Conservation (phyloP, 2,113 vertebrate species). For the Protobothrops mucrosquamatus region DNA sequence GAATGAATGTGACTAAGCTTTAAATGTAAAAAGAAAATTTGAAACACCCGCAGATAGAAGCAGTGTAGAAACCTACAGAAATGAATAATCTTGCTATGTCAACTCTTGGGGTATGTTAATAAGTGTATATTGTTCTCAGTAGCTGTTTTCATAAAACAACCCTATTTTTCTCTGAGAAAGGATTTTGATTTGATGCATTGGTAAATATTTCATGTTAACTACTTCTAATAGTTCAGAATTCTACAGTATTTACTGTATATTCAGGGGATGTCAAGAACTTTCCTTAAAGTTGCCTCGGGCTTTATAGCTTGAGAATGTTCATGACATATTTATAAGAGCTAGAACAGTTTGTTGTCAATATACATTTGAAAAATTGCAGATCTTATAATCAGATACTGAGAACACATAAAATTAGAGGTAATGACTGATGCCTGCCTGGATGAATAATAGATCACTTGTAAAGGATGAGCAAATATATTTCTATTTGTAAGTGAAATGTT, state of each 20-base stretch:
- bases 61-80: slow-evolving; percentile 4
- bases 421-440: background rate
- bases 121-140: slow-evolving; percentile 15
- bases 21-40: slow-evolving; percentile 34
- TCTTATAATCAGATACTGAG: background rate
- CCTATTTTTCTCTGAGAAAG: background rate
- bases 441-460: background rate
- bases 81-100: background rate
- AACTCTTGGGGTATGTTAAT: slow-evolving; percentile 15
- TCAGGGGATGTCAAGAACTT: background rate
- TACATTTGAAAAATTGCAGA: background rate
- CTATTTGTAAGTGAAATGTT: background rate
- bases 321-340: background rate
- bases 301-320: background rate
- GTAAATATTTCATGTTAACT: slow-evolving; percentile 10
- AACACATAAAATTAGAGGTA: background rate
- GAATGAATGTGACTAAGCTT: slow-evolving; percentile 6
- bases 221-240: slow-evolving; percentile 25
- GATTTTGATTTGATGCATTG: slow-evolving; percentile 12
- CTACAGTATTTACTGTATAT: slow-evolving; percentile 8
- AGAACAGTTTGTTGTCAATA: background rate
- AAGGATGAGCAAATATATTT: background rate
- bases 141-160: slow-evolving; percentile 40
- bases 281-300: background rate
- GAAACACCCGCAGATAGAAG: background rate